Evolutionary conservation across 2,888 invertebrate genomes (phyloP), one percentile per base, ranked within the genome.

Genomic region (Amphipoea oculea): DNA sequence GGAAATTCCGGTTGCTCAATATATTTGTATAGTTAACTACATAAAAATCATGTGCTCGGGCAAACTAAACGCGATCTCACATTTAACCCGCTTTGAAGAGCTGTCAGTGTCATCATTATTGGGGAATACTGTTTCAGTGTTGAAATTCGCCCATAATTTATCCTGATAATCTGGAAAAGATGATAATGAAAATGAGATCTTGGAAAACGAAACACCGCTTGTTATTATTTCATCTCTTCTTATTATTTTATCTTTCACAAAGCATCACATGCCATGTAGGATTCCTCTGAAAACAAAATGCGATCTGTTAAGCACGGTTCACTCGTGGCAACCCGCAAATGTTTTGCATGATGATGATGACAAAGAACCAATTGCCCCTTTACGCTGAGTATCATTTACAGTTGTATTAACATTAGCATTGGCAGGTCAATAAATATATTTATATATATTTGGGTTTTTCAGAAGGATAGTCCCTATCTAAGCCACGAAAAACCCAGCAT

Each of bases 381-480:
- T 23, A 11, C 4, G 12, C n/a, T 40, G 17, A 62, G 42, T 12
- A 62, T 71, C 5, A 57, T 57, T 14, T 73, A 60, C 51, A 60
- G 17, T 48, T 14, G 11, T 17, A 40, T 51, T 54, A 54, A 54
- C 14, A 73, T 45, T n/a, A 40, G 20, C 76, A 29, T 40, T 23
- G 29, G 20, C 23, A 60, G 5, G n/a, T 45, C 20, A 7, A 57
- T 57, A 45, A 65, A 23, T 66, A 36, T 45, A 76, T 63, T 42
- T 69, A 36, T 70, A 60, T 78, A 65, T 68, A 85, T 80, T 75
- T 42, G 73, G 87, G 73, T 73, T 85, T 85, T 87, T 74, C 66
- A 74, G 23, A 48, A 66, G 81, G 73, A 76, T 76, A 86, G 23
- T 69, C 23, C 40, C 40, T 11, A 17, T 11, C n/a, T 17, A 36